Evolutionary conservation across 2,797 vertebrate species (phyloP).

Genomic region (Sebastes vulpes): DNA sequence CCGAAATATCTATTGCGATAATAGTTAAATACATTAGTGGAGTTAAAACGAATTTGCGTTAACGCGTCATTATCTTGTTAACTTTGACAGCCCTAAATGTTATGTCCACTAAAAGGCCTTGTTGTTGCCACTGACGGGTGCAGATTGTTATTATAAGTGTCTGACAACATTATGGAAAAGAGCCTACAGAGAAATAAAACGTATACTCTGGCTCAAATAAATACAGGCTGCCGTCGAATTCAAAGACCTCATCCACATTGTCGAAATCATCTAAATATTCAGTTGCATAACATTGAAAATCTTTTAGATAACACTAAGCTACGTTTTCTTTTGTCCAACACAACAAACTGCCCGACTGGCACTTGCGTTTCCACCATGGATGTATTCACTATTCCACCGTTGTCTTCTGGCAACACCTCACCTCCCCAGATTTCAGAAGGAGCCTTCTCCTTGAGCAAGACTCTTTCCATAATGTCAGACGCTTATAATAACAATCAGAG

Average conservation of each 20-base stretch:
- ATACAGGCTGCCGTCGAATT: background rate
- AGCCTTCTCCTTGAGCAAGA: background rate
- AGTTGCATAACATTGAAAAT: background rate
- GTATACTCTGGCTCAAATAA: background rate
- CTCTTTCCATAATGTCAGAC: background rate
- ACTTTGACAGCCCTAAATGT: background rate
- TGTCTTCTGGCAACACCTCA: background rate
- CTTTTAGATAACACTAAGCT: background rate
- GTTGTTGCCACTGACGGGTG: background rate
- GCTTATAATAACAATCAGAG: background rate
- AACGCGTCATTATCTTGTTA: too few relatives aligned
- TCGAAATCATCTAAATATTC: background rate
- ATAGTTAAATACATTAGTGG: too few relatives aligned
- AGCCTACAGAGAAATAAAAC: background rate
- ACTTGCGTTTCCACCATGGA: background rate
- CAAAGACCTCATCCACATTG: background rate
- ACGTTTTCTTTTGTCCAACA: background rate
- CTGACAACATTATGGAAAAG: background rate
- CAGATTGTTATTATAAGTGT: background rate
- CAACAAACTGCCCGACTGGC: background rate
- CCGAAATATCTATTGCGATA: too few relatives aligned
- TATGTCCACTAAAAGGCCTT: background rate
- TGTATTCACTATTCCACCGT: background rate
- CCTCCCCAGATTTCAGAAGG: background rate
- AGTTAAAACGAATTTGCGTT: too few relatives aligned